Conservation (phyloP, 2,888 invertebrate genomes). For the Sepiola atlantica region DNA sequence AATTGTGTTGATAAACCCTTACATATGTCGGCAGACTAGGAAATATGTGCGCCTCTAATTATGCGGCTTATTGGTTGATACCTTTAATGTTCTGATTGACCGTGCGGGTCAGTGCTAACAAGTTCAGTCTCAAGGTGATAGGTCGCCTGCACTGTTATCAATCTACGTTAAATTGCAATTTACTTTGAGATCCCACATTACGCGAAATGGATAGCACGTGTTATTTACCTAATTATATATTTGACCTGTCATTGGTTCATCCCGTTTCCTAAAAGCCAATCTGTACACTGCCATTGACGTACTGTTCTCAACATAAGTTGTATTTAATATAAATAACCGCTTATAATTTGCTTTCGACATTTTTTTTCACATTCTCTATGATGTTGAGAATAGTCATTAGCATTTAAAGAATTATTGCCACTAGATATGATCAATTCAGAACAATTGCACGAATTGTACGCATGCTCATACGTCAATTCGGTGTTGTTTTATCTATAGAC, state of each 20-base stretch:
- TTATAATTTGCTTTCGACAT: no score
- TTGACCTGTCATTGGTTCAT: constrained; percentile 10
- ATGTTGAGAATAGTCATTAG: no score
- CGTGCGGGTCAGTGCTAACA: not conserved
- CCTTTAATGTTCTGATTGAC: not conserved
- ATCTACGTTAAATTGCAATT: not conserved
- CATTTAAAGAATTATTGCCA: no score
- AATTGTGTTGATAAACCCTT: not conserved
- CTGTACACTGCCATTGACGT: not conserved
- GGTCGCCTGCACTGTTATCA: not conserved
- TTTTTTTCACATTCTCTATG: no score
- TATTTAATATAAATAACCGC: no score
- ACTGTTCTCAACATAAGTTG: no score
- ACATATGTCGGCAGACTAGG: not conserved
- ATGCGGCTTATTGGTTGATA: not conserved
- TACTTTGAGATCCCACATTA: not conserved
- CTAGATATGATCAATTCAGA: no score
- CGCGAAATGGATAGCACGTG: not conserved
- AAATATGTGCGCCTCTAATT: not conserved
- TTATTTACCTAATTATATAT: not conserved
- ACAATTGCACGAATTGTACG: no score
- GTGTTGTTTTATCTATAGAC: no score
- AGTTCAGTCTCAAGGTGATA: not conserved
- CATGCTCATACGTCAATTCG: no score
- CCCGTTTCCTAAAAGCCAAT: not conserved